Base-by-base conservation (phyloP, 1,140 invertebrate genomes). In the Ectropis grisescens region DNA sequence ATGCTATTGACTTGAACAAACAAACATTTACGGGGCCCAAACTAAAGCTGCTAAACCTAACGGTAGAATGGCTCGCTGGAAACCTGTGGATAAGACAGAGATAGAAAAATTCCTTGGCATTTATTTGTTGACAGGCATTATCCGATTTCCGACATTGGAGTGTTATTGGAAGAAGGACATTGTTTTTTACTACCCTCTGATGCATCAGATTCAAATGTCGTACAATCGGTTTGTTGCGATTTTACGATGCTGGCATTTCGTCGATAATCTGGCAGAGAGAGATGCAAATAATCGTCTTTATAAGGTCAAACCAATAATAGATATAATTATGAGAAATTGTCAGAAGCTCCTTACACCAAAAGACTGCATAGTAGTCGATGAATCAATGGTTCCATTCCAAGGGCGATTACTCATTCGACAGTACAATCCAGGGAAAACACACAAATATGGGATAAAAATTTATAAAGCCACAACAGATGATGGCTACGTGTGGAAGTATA, bases 371-470 rank as follows among this genome's bases (percentile, higher is more conserved):
- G 59, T 55, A 28, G 43, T 81, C 13, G 65, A 76, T 38, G 64
- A 79, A 43, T 52, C 57, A 2, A 65, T 76, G 53, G 41, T 76
- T 11, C 57, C 50, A 5, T 80, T 70, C 35, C 45, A 53, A 45
- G 65, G 72, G 9, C 35, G 59, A 23, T 42, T 80, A 12, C 15
- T 38, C 50, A 61, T 61, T 28, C 35, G 45, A 1, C 62, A 72
- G 33, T 65, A 79, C 36, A 44, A 59, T 24, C 50, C 53, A 11
- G 25, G 10, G 4, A 39, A 39, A 39, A 11, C 24, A 5, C 7
- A 24, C 30, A 27, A 39, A 9, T 33, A 39, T 11, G 29, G 24
- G 2, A 15, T 39, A 2, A 39, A 39, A 27, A 39, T 39, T 26
- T 39, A 32, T 14, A 39, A 39, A 27, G 30, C 24, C 22, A 16